A percentile compares a stretch with the other conserved stretches of the same genome.
Conservation (phyloP, 2,888 invertebrate genomes). For the Itoplectis maculator region DNA sequence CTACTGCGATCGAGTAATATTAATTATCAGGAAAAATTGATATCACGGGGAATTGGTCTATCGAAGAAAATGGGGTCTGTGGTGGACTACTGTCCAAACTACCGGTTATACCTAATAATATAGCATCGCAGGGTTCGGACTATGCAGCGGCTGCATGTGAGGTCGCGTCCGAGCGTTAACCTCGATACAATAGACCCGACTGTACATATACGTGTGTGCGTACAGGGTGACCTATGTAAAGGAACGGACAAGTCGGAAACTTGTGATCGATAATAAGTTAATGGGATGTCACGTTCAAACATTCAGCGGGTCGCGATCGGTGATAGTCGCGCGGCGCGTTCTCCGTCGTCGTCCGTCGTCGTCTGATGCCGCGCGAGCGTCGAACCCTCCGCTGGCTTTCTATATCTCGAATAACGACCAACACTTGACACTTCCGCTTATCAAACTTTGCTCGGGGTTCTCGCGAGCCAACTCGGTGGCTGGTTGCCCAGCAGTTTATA, state of each 20-base stretch:
- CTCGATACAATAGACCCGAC: conserved; percentile 26
- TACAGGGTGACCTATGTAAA: not conserved
- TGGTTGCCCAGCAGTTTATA: too few species aligned
- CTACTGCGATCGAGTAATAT: not conserved
- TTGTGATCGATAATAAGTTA: conserved; percentile 76
- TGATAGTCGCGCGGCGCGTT: conserved; percentile 23
- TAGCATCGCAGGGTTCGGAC: not conserved
- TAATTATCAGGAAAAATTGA: not conserved
- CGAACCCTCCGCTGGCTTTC: not conserved
- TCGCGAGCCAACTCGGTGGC: too few species aligned
- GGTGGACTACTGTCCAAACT: conserved; percentile 7
- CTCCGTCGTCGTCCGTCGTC: conserved; percentile 16
- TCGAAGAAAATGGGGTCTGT: not conserved
- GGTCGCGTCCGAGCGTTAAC: conserved; percentile 38
- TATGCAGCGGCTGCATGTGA: not conserved
- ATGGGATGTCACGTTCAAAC: conserved; percentile 71
- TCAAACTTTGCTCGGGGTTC: conserved; percentile 9
- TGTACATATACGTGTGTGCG: conserved; percentile 26
- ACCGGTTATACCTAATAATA: not conserved
- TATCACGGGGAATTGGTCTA: not conserved
- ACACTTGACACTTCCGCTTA: conserved; percentile 30
- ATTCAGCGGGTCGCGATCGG: conserved; percentile 60
- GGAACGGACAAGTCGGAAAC: conserved; percentile 57
- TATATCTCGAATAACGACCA: conserved; percentile 6
- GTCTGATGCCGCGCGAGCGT: too few species aligned